Percentiles rank a stretch among this genome's conserved stretches.
phyloP scores from a whole-genome alignment of 1,140 invertebrate genomes.

The Micrasema minimum region DNA sequence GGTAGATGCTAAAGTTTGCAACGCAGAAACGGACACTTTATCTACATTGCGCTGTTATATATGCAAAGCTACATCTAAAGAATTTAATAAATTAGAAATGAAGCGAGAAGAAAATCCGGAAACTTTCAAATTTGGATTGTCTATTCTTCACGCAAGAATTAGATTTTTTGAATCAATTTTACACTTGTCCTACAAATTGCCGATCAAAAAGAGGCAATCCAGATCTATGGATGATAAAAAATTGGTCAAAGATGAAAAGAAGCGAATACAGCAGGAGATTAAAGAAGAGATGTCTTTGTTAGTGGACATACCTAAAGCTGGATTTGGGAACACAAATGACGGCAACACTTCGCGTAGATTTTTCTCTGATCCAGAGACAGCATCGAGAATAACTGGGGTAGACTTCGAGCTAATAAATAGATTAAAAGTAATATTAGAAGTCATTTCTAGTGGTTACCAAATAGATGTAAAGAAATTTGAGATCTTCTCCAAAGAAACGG shows the following conservation, averaged over 20 bases:
- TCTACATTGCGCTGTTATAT: conserved; percentile 60
- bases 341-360: not conserved
- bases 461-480: conserved; percentile 54
- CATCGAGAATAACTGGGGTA: conserved; percentile 50
- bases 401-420: conserved; percentile 42
- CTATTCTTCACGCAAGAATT: conserved; percentile 58
- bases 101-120: conserved; percentile 29
- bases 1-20: conserved; percentile 63
- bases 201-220: conserved; percentile 49
- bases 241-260: not conserved
- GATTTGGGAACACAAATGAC: conserved; percentile 6
- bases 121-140: conserved; percentile 57
- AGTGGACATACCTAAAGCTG: conserved; percentile 4
- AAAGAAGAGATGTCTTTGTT: conserved; percentile 37
- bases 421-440: conserved; percentile 36
- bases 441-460: conserved; percentile 48
- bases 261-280: not conserved
- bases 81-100: conserved; percentile 58
- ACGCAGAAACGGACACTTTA: conserved; percentile 57
- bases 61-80: conserved; percentile 57
- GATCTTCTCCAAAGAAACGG: conserved; percentile 44
- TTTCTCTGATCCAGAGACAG: conserved; percentile 14
- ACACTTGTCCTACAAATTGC: conserved; percentile 56
- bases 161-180: conserved; percentile 56
- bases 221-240: not conserved